A percentile compares a stretch with the other conserved stretches of the same genome.
Evolutionary conservation across 2,888 invertebrate genomes (phyloP).

Genomic region (Mesoligia furuncula): DNA sequence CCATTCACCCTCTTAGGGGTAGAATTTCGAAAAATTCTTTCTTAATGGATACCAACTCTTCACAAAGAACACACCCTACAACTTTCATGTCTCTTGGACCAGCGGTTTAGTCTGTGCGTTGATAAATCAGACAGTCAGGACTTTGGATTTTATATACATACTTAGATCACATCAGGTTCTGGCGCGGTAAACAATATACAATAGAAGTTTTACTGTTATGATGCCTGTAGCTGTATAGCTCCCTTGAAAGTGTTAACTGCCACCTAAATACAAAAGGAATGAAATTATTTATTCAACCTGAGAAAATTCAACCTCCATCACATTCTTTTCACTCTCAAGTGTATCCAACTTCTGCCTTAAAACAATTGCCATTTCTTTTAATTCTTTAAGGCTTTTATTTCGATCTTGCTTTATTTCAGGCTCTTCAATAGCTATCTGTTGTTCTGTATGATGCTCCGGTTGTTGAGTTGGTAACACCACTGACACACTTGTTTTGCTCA

Average conservation of each 20-base stretch:
- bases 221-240: not conserved
- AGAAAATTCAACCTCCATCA: slow-evolving; percentile 84
- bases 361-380: slow-evolving; percentile 84
- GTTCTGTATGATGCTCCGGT: slow-evolving; percentile 38
- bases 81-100: too few species aligned
- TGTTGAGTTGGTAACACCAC: slow-evolving; percentile 41
- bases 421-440: slow-evolving; percentile 32
- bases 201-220: not conserved
- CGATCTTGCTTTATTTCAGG: slow-evolving; percentile 66
- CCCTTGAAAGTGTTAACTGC: not conserved
- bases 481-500: slow-evolving; percentile 62
- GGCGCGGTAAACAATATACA: not conserved
- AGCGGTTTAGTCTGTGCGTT: too few species aligned
- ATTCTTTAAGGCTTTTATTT: slow-evolving; percentile 81
- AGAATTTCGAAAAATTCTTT: too few species aligned
- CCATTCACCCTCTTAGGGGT: too few species aligned
- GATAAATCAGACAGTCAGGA: too few species aligned
- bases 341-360: slow-evolving; percentile 83
- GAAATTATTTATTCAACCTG: slow-evolving; percentile 73
- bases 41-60: too few species aligned
- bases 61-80: too few species aligned
- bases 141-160: too few species aligned
- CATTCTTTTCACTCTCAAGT: slow-evolving; percentile 84
- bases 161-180: not conserved
- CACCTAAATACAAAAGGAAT: not conserved